Evolutionary conservation across 2,888 invertebrate species (phyloP).

Genomic region (Leptothorax acervorum): DNA sequence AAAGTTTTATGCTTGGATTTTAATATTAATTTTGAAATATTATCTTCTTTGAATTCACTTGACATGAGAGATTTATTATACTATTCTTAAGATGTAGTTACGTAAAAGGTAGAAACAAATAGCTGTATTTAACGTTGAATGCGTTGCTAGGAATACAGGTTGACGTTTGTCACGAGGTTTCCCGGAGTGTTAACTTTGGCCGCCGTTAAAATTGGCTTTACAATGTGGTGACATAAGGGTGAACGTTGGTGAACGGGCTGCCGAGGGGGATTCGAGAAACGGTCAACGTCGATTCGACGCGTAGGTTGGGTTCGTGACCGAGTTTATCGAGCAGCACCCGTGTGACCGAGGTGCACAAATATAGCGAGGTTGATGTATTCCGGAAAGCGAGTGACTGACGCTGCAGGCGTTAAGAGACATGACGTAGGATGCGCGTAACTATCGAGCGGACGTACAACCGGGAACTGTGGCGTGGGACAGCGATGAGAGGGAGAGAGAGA

Average conservation of each 20-base stretch:
- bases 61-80: neutral
- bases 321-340: slow-evolving; percentile 63
- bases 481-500: neutral
- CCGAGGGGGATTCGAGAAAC: slow-evolving; percentile 49
- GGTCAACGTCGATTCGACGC: slow-evolving; percentile 52
- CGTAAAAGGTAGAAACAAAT: neutral
- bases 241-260: neutral
- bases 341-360: slow-evolving; percentile 64
- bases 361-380: slow-evolving; percentile 61
- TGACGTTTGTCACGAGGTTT: slow-evolving; percentile 25
- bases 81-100: neutral
- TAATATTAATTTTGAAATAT: neutral
- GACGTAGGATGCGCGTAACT: slow-evolving; percentile 54
- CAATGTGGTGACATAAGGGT: slow-evolving; percentile 32
- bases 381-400: slow-evolving; percentile 57
- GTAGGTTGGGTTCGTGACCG: slow-evolving; percentile 65
- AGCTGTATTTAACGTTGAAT: slow-evolving; percentile 2
- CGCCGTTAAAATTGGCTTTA: slow-evolving; percentile 48
- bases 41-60: neutral
- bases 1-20: neutral
- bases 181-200: slow-evolving; percentile 21
- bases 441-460: slow-evolving; percentile 48
- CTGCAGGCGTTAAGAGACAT: slow-evolving; percentile 51
- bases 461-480: slow-evolving; percentile 21
- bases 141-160: neutral